Evolutionary conservation across 2,888 invertebrate species (phyloP).

Genomic region (Drosophila antonietae): DNA sequence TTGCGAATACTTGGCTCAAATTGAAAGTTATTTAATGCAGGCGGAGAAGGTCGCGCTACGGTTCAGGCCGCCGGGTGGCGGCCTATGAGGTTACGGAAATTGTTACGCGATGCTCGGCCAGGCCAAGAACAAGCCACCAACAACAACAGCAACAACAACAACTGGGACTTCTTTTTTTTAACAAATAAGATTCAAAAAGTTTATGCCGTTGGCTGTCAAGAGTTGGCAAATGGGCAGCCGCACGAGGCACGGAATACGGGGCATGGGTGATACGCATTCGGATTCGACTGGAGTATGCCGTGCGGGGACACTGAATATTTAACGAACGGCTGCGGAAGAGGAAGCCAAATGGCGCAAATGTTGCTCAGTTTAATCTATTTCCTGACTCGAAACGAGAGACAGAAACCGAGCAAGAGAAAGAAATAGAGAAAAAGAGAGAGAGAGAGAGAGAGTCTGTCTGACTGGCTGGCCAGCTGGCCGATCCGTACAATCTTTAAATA

Average conservation of each 20-base stretch:
- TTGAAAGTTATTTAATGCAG: constrained; percentile 78
- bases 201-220: constrained; percentile 75
- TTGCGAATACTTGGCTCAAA: constrained; percentile 72
- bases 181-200: constrained; percentile 79
- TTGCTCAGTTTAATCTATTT: constrained; percentile 79
- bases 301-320: constrained; percentile 64
- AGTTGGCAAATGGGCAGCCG: constrained; percentile 60
- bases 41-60: constrained; percentile 19
- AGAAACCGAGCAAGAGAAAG: not conserved
- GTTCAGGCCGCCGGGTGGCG: constrained; percentile 17
- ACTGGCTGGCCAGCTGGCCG: constrained; percentile 21
- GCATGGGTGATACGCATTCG: constrained; percentile 53
- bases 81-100: constrained; percentile 72
- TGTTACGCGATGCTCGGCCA: constrained; percentile 67
- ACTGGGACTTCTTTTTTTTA: constrained; percentile 32
- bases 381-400: constrained; percentile 37
- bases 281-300: constrained; percentile 28
- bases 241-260: constrained; percentile 18
- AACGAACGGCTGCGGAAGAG: constrained; percentile 69
- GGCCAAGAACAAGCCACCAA: constrained; percentile 49
- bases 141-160: constrained; percentile 7
- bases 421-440: not conserved
- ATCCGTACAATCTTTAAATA: constrained; percentile 76
- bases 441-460: not conserved
- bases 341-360: constrained; percentile 71